Conservation (phyloP, 2,888 invertebrate species). For the Morpho deidamia region DNA sequence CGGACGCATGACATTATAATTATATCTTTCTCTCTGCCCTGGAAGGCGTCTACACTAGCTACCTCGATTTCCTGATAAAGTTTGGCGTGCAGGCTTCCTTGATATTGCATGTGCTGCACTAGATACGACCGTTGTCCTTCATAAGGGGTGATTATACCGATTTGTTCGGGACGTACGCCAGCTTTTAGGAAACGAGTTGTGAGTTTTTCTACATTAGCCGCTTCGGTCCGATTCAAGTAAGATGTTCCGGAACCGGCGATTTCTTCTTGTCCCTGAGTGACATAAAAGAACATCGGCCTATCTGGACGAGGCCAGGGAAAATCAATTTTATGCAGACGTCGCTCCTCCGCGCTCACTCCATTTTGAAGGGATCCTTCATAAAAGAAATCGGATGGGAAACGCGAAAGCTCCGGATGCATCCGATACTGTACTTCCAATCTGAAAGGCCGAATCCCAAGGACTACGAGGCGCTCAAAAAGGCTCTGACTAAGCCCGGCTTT, state of each 20-base stretch:
- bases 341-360: conserved; percentile 97
- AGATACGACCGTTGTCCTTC: conserved; percentile 98
- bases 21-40: conserved; percentile 98
- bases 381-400: conserved; percentile 99
- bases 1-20: conserved; percentile 99
- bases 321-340: conserved; percentile 92
- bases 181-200: conserved; percentile 96
- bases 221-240: conserved; percentile 98
- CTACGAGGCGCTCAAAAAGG: conserved; percentile 81
- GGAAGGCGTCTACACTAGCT: conserved; percentile 99
- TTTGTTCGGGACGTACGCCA: conserved; percentile 98
- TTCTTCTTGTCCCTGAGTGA: conserved; percentile 98
- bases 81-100: conserved; percentile 97
- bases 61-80: conserved; percentile 99
- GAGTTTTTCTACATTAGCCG: conserved; percentile 98
- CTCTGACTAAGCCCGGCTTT: conserved; percentile 98
- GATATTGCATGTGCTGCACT: conserved; percentile 99
- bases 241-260: conserved; percentile 99
- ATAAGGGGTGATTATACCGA: conserved; percentile 99
- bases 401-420: conserved; percentile 98
- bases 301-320: conserved; percentile 99
- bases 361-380: conserved; percentile 99
- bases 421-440: conserved; percentile 98
- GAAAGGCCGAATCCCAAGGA: conserved; percentile 97
- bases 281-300: conserved; percentile 99